A percentile compares a stretch with the other conserved stretches of the same genome.
phyloP scores from a whole-genome alignment of 2,888 invertebrate genomes.

The Thereva unica region DNA sequence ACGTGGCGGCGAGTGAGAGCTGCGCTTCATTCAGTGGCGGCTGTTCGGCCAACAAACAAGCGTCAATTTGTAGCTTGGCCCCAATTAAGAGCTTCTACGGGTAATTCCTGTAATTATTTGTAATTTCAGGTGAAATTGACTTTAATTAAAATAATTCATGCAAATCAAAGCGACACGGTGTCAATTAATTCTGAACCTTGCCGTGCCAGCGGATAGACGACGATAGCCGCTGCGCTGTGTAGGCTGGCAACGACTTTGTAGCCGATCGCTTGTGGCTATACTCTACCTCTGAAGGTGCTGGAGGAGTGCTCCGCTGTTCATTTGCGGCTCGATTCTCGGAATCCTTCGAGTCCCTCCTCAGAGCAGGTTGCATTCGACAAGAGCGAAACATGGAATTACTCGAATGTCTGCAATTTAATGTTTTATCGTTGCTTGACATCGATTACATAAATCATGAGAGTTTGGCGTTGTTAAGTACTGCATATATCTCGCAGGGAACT shows the following conservation, averaged over 20 bases:
- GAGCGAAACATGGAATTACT: constrained; percentile 29
- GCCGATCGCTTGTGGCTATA: no score
- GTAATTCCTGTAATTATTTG: constrained; percentile 33
- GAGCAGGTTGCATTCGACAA: constrained; percentile 18
- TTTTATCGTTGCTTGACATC: constrained; percentile 33
- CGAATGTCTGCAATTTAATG: constrained; percentile 29
- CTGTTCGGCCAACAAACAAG: constrained; percentile 7
- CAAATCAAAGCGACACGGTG: constrained; percentile 31
- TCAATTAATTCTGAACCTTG: constrained; percentile 24
- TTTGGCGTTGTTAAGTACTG: neutral
- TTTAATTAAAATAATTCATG: constrained; percentile 35
- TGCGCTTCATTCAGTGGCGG: neutral
- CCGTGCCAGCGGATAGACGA: neutral
- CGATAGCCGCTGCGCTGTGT: neutral
- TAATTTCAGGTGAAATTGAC: constrained; percentile 31
- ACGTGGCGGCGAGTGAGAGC: neutral
- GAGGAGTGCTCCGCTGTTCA: no score
- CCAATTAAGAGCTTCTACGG: constrained; percentile 25
- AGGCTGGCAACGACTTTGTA: neutral
- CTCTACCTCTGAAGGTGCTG: no score
- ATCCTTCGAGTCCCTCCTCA: constrained; percentile 1
- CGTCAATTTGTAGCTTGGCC: constrained; percentile 18
- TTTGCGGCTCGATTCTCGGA: constrained; percentile 1
- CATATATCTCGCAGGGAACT: no score
- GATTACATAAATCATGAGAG: constrained; percentile 30